Conservation (phyloP, 2,888 invertebrate genomes). For the Cremastinae sp. region DNA sequence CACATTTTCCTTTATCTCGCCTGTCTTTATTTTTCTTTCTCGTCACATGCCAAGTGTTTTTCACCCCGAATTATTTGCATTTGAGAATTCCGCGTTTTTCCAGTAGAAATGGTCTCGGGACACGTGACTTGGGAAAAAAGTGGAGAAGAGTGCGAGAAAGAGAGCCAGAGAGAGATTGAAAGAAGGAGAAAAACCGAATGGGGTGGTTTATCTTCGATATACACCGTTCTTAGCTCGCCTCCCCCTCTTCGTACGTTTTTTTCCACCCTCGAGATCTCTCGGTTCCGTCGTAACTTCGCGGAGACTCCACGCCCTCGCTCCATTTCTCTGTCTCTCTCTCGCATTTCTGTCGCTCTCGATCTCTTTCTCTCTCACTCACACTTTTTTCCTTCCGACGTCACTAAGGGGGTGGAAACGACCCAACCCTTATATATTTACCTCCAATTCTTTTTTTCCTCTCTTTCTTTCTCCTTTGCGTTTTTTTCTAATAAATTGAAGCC, state of each 20-base stretch:
- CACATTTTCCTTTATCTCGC: neutral
- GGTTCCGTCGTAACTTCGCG: conserved; percentile 48
- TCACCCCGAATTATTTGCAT: conserved; percentile 61
- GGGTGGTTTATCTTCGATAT: conserved; percentile 53
- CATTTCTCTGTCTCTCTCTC: conserved; percentile 52
- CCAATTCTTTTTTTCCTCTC: conserved; percentile 31
- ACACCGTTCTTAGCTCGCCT: conserved; percentile 53
- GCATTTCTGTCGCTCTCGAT: conserved; percentile 26
- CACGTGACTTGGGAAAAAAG: conserved; percentile 72
- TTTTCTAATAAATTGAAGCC: conserved; percentile 34
- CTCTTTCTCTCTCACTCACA: conserved; percentile 46
- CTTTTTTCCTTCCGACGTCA: conserved; percentile 18
- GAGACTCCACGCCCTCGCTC: conserved; percentile 60
- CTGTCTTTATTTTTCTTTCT: neutral
- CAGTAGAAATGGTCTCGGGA: conserved; percentile 77
- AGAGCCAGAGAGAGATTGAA: conserved; percentile 21
- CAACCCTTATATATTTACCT: conserved; percentile 5
- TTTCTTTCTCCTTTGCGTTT: conserved; percentile 7
- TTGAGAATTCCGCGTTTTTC: conserved; percentile 67
- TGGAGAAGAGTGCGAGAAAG: conserved; percentile 30
- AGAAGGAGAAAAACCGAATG: conserved; percentile 27
- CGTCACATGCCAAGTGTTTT: neutral
- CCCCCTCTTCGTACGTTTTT: conserved; percentile 38
- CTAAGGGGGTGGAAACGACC: conserved; percentile 48
- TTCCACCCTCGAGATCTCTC: conserved; percentile 45